phyloP scores from a whole-genome alignment of 1,140 invertebrate genomes.

The Rhysida immarginata region DNA sequence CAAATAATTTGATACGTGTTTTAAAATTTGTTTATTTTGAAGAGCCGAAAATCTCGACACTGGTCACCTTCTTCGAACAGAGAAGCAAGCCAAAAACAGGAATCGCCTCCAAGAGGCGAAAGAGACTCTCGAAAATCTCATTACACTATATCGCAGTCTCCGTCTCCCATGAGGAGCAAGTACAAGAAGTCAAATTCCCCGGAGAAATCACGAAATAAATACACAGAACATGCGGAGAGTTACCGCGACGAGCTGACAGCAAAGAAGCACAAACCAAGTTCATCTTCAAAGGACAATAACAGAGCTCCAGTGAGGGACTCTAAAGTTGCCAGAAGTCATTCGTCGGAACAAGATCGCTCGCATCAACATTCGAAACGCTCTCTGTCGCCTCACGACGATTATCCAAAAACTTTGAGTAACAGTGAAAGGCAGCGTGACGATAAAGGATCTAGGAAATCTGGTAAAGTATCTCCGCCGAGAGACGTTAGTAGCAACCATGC shows the following conservation, averaged over 20 bases:
- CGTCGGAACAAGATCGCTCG: background rate
- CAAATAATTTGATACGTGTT: too few species aligned
- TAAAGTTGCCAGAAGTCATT: background rate
- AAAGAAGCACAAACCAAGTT: background rate
- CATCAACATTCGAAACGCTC: background rate
- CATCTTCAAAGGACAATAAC: background rate
- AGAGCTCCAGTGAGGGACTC: background rate
- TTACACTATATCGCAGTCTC: background rate
- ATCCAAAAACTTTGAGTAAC: background rate
- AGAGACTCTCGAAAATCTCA: background rate
- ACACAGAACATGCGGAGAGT: too few species aligned
- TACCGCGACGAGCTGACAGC: background rate
- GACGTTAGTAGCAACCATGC: background rate
- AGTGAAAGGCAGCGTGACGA: background rate
- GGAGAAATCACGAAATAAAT: background rate
- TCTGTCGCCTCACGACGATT: background rate
- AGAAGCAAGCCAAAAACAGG: too few species aligned
- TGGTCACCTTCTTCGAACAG: background rate
- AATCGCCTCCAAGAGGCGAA: background rate
- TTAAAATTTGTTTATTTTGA: too few species aligned
- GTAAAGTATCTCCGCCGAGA: background rate
- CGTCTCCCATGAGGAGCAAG: background rate
- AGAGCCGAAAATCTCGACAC: background rate
- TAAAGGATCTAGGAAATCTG: background rate
- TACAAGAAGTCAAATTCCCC: background rate